These are phyloP conservation scores for Oreotrochilus melanogaster DNA, from an alignment of 2,113 vertebrate genomes.

Conservation along the genomic window DNA sequence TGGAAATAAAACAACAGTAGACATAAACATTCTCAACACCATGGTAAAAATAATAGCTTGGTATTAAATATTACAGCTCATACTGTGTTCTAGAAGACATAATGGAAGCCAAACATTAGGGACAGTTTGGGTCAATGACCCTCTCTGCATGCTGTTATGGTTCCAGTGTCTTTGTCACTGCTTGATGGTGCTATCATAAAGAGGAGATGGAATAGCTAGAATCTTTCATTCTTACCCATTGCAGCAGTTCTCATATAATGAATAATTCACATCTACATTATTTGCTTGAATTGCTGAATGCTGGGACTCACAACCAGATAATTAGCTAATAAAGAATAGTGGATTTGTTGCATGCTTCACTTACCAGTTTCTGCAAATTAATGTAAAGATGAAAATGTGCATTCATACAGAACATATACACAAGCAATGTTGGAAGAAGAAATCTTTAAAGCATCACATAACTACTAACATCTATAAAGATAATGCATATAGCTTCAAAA, in stretches of 20 bases:
- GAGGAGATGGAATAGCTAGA: neutral
- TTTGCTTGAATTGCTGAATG: slow-evolving; percentile 11
- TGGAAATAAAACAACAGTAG: neutral
- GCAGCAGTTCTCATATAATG: neutral
- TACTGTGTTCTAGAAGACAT: neutral
- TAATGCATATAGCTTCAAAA: neutral
- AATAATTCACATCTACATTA: slow-evolving; percentile 24
- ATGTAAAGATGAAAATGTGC: neutral
- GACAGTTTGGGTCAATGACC: neutral
- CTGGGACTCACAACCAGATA: neutral
- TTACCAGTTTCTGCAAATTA: neutral
- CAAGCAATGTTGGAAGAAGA: neutral
- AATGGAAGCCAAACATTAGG: neutral
- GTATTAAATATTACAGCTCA: neutral
- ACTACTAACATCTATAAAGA: neutral
- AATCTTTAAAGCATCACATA: neutral
- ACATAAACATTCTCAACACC: neutral
- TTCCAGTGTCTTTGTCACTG: neutral
- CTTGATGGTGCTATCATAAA: neutral
- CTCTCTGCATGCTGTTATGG: neutral
- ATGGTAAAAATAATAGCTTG: neutral
- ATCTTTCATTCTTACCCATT: neutral
- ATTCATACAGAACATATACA: neutral
- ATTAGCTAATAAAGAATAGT: slow-evolving; percentile 1
- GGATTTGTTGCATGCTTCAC: neutral